These are phyloP conservation scores for Pelodiscus sinensis DNA, from an alignment of 2,113 vertebrate genomes.

Conservation along the genomic window DNA sequence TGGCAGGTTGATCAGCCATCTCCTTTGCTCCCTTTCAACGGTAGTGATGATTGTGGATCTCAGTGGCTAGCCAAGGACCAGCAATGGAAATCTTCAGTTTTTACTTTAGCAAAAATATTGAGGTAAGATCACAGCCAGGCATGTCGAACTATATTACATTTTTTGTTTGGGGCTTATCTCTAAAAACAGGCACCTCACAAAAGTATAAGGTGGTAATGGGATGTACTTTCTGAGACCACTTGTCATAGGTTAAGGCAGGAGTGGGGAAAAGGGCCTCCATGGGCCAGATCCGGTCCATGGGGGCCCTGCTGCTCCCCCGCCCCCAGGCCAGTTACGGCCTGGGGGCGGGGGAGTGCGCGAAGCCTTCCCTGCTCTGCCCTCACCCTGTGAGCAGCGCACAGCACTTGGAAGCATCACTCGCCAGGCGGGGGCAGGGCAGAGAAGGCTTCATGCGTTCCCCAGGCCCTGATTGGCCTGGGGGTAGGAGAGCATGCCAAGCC, in stretches of 20 bases:
- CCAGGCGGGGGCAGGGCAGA: no score
- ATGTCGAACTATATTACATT: neutral
- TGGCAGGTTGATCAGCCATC: neutral
- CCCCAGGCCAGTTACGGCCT: no score
- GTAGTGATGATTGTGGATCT: neutral
- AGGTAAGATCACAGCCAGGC: rapidly evolving
- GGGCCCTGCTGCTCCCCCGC: no score
- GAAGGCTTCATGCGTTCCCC: no score
- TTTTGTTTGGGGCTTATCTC: neutral
- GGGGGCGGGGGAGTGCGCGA: no score
- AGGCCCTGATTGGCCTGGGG: no score
- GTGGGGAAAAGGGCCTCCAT: no score
- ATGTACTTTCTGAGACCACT: neutral
- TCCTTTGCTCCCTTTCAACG: neutral
- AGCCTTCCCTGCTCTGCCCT: no score
- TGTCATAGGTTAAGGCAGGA: neutral
- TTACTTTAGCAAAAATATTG: neutral
- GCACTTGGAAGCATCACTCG: no score
- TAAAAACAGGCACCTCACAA: neutral
- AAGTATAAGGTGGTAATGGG: neutral
- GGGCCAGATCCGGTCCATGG: no score
- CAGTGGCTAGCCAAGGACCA: neutral
- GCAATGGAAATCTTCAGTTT: neutral
- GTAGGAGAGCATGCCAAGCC: no score
- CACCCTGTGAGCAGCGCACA: no score